These are phyloP conservation scores for Harpegnathos saltator DNA, from an alignment of 1,140 invertebrate species.

Conservation along the genomic window DNA sequence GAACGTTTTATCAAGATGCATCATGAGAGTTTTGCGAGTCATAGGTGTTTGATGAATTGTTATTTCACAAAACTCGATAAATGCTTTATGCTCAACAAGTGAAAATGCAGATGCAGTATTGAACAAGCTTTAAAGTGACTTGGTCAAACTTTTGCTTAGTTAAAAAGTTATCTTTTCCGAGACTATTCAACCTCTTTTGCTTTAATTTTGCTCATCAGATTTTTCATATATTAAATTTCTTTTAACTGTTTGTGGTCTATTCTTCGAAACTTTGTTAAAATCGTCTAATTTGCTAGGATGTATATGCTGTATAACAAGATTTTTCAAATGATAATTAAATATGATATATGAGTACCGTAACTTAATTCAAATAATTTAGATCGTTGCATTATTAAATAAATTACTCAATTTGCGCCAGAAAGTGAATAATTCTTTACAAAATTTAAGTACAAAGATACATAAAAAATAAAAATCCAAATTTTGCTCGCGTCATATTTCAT, in stretches of 20 bases:
- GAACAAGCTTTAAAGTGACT: slow-evolving; percentile 19
- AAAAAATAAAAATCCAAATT: too few species aligned
- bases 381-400: background rate
- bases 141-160: slow-evolving; percentile 18
- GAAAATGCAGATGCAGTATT: slow-evolving; percentile 46
- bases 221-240: slow-evolving; percentile 4
- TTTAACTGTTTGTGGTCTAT: background rate
- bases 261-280: background rate
- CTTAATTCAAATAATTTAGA: background rate
- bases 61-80: slow-evolving; percentile 42
- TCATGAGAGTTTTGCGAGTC: slow-evolving; percentile 50
- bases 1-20: slow-evolving; percentile 20
- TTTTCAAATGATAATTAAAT: background rate
- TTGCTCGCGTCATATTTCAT: too few species aligned
- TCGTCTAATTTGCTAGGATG: background rate
- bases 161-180: background rate
- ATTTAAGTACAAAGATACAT: background rate
- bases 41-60: slow-evolving; percentile 33
- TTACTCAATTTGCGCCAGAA: background rate
- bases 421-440: background rate
- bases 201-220: background rate
- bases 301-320: background rate
- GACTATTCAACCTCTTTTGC: slow-evolving; percentile 2
- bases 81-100: slow-evolving; percentile 45
- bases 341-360: background rate